Base-by-base conservation (phyloP, 2,888 invertebrate genomes). In the Eubasilissa splendida region DNA sequence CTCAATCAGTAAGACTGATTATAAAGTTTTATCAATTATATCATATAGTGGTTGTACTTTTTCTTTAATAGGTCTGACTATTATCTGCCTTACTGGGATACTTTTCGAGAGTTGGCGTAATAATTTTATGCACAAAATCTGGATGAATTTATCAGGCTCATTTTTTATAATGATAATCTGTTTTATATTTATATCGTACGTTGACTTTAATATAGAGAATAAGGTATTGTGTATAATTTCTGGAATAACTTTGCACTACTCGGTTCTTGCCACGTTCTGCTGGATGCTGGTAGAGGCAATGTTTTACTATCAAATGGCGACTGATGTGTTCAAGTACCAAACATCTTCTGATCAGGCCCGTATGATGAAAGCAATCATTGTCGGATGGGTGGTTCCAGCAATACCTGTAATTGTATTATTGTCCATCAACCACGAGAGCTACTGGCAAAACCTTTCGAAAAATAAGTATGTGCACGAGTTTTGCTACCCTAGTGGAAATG, bases 221-320 rank as follows among this genome's bases (percentile, higher is more conserved):
- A 86, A 87, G 66, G 85, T 90, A 0, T 83, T 87, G 2, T 95
- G 95, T 85, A 89, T 91, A 86, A 85, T 91, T 8, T 87, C 92
- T 0, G 94, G 94, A 1, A 90, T 92, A 7, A 84, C 91, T 7
- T 85, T 94, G n/a, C 94, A 94, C 85, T 94, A 94, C 85, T 91
- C 93, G 12, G 90, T 94, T 50, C 85, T 94, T 31, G 90, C 93
- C 0, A 93, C 94, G 5, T 94, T 94, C 86, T 91, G 91, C 84
- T 95, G 94, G 95, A 94, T 94, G 94, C 86, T 94, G 65, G 92
- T 94, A 11, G 93, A 93, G 74, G 94, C 93, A 1, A 89, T 93
- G 0, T 86, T 94, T 50, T 94, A 94, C 77, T 94, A 94, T 85
- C 88, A 93, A 68, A 89, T 93, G 75, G 90, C 94, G 83, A 94